Conservation (phyloP, 2,888 invertebrate genomes). For the Orthosia incerta region DNA sequence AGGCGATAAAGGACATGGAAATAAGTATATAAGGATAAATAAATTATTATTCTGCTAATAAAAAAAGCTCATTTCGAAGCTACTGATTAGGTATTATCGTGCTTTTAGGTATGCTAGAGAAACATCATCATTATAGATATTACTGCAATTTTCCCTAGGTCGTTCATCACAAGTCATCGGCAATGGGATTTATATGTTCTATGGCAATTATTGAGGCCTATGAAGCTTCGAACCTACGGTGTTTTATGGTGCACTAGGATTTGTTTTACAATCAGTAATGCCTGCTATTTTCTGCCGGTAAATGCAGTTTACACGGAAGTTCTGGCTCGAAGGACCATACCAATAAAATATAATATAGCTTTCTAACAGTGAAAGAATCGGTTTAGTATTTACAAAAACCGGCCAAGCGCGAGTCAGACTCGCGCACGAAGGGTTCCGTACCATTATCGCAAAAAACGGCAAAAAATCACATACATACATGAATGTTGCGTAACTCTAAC, state of each 20-base stretch:
- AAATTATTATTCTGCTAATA: neutral
- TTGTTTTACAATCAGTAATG: neutral
- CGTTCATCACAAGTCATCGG: neutral
- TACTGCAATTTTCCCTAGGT: conserved; percentile 11
- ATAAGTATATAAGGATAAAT: neutral
- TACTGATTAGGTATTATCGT: neutral
- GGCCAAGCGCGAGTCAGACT: too few species aligned
- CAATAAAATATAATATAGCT: neutral
- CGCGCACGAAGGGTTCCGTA: too few species aligned
- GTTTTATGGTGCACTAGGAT: neutral
- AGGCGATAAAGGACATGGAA: neutral
- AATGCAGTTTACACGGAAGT: neutral
- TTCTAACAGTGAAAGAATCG: neutral
- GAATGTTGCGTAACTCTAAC: too few species aligned
- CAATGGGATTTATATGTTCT: conserved; percentile 9
- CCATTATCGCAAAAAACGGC: too few species aligned
- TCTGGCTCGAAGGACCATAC: neutral
- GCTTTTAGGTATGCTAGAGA: conserved; percentile 2
- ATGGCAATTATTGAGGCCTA: neutral
- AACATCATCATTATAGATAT: conserved; percentile 25
- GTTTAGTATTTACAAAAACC: too few species aligned
- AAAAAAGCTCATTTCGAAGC: neutral
- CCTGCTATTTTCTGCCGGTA: neutral
- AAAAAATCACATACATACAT: too few species aligned
- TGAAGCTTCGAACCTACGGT: neutral